Percentiles rank a stretch among this genome's conserved stretches.
Conservation (phyloP, 2,888 invertebrate genomes). For the Luperina nickerlii region DNA sequence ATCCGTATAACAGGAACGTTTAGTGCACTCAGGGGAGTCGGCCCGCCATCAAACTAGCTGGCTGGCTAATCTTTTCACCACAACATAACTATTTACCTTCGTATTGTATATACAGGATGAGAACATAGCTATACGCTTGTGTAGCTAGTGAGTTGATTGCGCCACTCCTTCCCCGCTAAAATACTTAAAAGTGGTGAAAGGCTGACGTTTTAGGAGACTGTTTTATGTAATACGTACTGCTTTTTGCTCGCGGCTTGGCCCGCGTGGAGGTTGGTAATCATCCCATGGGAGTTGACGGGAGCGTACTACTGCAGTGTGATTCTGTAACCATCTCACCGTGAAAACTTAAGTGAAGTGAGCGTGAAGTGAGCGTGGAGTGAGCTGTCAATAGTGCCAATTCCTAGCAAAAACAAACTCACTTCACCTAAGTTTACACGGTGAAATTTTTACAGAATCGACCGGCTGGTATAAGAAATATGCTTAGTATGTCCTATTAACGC, state of each 20-base stretch:
- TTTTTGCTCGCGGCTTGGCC: not conserved
- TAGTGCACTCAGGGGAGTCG: slow-evolving; percentile 7
- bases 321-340: too few species aligned
- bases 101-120: not conserved
- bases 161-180: not conserved
- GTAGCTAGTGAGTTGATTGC: not conserved
- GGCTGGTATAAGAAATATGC: not conserved
- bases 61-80: not conserved
- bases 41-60: slow-evolving; percentile 3
- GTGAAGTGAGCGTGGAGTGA: too few species aligned
- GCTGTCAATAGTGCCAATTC: too few species aligned
- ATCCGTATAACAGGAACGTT: not conserved
- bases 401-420: too few species aligned
- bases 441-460: too few species aligned
- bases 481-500: not conserved
- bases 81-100: not conserved
- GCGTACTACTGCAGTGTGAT: too few species aligned
- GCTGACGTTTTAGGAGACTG: not conserved
- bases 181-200: not conserved
- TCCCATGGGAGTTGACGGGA: not conserved
- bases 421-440: too few species aligned
- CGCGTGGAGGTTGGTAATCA: not conserved
- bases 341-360: too few species aligned
- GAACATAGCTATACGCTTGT: not conserved
- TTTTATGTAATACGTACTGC: not conserved